Base-by-base conservation (phyloP, 2,797 vertebrate genomes). In the Falco novaeseelandiae region DNA sequence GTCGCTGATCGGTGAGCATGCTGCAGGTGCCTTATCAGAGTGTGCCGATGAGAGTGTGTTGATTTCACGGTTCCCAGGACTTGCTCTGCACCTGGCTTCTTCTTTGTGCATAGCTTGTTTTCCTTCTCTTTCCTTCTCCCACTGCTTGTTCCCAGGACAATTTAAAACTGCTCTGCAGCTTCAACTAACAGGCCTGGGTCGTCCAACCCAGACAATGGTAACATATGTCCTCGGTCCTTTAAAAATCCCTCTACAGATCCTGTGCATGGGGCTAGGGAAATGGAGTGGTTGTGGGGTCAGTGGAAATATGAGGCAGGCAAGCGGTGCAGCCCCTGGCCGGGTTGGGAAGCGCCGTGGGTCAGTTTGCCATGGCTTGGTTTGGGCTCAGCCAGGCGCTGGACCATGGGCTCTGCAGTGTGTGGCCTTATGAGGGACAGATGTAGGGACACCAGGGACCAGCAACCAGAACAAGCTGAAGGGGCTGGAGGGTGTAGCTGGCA, bases 381-480 rank as follows among this genome's bases (percentile, higher is more conserved):
- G 26, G 36, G 78, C 54, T 62, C 25, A 16, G n/a, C 17, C 42
- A 27, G 77, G 25, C 1, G 2, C 42, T 0, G 2, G 29, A 6
- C 14, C 6, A 0, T 1, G 32, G 76, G 62, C 34, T 84, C 58
- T 54, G 49, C 10, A 19, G 52, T 2, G 3, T 44, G 5, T 9
- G 5, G 46, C 44, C 65, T 27, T 26, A n/a, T 6, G 2, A 42
- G 12, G 74, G 46, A 38, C 20, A 19, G 48, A 6, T 5, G 23
- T 4, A 5, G 72, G 55, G 38, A 48, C 11, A 4, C 12, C 0
- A 0, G 29, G 38, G 20, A 22, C 9, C 54, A 11, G 65, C 3
- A 1, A 21, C 27, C 16, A 8, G 15, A 10, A 38, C 0, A 5
- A 12, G 52, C 42, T 2, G 2, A 29, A 65, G 52, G 63, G 34